phyloP scores from a whole-genome alignment of 2,113 vertebrate species.

The Alaudala cheleensis region DNA sequence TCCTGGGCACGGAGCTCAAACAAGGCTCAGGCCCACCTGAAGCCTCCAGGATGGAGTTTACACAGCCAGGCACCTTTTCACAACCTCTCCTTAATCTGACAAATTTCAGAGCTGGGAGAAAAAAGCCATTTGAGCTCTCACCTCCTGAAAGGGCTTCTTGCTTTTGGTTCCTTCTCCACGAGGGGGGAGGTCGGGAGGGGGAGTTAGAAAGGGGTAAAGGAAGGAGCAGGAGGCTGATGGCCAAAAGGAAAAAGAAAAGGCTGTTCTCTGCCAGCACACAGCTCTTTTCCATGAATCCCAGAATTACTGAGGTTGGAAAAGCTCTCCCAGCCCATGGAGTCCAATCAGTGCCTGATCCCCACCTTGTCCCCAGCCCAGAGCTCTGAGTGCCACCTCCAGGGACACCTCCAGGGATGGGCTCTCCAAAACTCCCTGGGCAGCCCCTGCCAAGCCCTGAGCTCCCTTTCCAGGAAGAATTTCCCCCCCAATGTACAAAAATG shows the following conservation, averaged over 20 bases:
- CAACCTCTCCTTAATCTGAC: background rate
- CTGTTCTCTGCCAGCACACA: background rate
- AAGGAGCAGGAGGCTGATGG: background rate
- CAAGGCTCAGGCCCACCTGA: background rate
- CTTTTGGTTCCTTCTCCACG: background rate
- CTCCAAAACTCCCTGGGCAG: background rate
- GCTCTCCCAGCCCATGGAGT: fast-evolving
- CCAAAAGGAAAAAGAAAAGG: too few species aligned
- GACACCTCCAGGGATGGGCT: background rate
- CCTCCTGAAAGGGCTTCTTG: background rate
- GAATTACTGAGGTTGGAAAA: fast-evolving
- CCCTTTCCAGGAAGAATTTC: too few species aligned
- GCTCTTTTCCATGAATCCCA: background rate
- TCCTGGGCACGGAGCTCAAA: slow-evolving; percentile 35
- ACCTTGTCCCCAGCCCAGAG: background rate
- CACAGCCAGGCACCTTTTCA: background rate
- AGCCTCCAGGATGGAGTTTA: background rate
- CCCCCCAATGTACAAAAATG: too few species aligned
- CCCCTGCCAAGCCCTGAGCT: too few species aligned
- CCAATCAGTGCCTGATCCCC: background rate
- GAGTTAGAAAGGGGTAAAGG: fast-evolving
- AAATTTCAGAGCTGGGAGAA: background rate
- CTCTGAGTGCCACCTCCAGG: background rate
- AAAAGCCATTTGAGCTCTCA: background rate
- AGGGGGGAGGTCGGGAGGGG: fast-evolving